These are phyloP conservation scores for Drosophila phalerata DNA, from an alignment of 2,888 invertebrate species.

Conservation along the genomic window DNA sequence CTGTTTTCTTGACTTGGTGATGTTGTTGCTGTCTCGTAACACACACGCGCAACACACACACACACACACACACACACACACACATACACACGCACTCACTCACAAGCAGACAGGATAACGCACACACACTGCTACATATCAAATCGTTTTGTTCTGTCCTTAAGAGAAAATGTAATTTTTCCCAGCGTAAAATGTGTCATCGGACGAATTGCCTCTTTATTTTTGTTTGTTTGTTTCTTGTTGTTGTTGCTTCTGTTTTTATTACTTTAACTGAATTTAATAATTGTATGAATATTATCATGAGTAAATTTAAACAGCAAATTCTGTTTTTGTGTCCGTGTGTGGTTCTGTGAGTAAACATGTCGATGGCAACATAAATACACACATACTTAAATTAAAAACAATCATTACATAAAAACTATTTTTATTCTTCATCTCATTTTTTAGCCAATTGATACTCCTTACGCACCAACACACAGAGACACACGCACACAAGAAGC, in stretches of 20 bases:
- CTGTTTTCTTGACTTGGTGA: conserved; percentile 45
- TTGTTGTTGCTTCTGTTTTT: conserved; percentile 4
- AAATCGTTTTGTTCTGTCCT: conserved; percentile 79
- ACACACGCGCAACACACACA: conserved; percentile 12
- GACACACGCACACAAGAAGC: not conserved
- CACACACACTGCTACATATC: conserved; percentile 47
- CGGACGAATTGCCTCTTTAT: not conserved
- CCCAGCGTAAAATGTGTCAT: conserved; percentile 9
- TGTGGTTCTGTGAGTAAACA: not conserved
- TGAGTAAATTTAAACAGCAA: not conserved
- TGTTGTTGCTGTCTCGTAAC: conserved; percentile 36
- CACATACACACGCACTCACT: conserved; percentile 8
- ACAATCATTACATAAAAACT: not conserved
- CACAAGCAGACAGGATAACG: not conserved
- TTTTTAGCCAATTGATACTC: not conserved
- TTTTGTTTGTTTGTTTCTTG: not conserved
- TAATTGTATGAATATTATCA: not conserved
- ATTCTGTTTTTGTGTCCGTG: not conserved
- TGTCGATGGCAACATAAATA: conserved; percentile 43
- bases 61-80: conserved; percentile 16
- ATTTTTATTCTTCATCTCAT: not conserved
- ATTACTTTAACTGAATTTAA: not conserved
- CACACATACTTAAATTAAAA: not conserved
- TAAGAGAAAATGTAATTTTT: conserved; percentile 80
- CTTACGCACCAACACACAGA: conserved; percentile 1